Evolutionary conservation across 2,113 vertebrate genomes (phyloP), one percentile per base, ranked within the genome.

Genomic region (Felis chaus): DNA sequence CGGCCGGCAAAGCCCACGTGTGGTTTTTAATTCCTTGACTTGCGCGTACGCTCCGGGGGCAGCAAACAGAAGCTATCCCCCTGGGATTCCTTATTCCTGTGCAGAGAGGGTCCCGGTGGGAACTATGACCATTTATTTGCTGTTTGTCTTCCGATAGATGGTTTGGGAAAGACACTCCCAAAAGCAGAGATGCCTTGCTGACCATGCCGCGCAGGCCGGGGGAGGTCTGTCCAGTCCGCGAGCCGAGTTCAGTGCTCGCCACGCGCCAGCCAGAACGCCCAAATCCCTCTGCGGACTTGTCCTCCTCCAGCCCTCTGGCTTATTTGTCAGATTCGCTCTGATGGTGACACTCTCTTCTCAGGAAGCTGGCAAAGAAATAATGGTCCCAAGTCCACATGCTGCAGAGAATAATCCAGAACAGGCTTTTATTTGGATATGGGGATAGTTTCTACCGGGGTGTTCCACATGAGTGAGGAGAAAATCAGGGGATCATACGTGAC

Each of bases 121-220:
- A 31, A 21, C 29, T 9, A 23, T 65, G 61, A 29, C 12, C 36
- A 1, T 55, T 82, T 6, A 45, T 61, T 57, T 66, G 33, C 84
- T 9, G 11, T 97, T 97, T 97, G 25, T 80, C 97, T 97, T 94
- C 95, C 93, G 63, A 19, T 81, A 0, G 10, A 29, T 71, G 12
- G 5, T 92, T 63, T 36, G 33, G 95, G 45, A 23, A 63, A 41
- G n/a, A 78, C 18, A 27, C 7, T 14, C 78, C 61, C 18, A 39
- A 68, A 45, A 80, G 53, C 1, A 27, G n/a, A 25, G n/a, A 61
- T 15, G 61, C 36, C 39, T 19, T 45, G 95, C 82, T 80, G 48
- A 73, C 23, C 27, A 12, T 65, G 18, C 66, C 55, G 81, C 33
- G n/a, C 23, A 61, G 48, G n/a, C 15, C 7, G 6, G 15, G 25